Percentiles rank a stretch among this genome's conserved stretches.
Conservation (phyloP, 2,797 vertebrate species). For the Meda fulgida region DNA sequence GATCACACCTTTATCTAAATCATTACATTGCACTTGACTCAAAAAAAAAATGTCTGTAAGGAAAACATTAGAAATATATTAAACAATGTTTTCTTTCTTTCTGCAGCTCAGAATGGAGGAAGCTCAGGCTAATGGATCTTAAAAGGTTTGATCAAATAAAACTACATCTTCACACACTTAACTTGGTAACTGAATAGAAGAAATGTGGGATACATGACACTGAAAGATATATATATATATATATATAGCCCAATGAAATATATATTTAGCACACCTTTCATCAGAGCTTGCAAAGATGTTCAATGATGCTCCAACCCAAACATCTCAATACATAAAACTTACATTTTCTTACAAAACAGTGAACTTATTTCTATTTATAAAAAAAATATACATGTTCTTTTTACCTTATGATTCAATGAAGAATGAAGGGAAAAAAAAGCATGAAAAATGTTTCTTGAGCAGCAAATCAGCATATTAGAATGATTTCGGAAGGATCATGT, state of each 20-base stretch:
- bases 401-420: not conserved
- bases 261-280: not conserved
- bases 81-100: not conserved
- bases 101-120: not conserved
- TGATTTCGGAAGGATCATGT: not conserved
- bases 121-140: conserved; percentile 18
- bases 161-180: no score
- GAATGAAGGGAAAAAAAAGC: not conserved
- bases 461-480: not conserved
- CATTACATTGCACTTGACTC: not conserved
- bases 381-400: not conserved
- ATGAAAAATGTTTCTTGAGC: not conserved
- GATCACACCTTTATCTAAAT: not conserved
- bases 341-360: not conserved
- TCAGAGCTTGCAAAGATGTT: not conserved
- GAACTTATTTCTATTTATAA: not conserved
- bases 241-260: not conserved
- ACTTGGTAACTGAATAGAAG: not conserved
- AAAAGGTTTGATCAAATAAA: conserved; percentile 2
- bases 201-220: not conserved
- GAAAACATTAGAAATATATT: not conserved
- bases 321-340: not conserved
- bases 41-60: not conserved
- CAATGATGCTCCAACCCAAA: not conserved
- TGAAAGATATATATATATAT: conserved; percentile 6